Conservation (phyloP, 2,113 vertebrate species). For the Hippocampus zosterae region DNA sequence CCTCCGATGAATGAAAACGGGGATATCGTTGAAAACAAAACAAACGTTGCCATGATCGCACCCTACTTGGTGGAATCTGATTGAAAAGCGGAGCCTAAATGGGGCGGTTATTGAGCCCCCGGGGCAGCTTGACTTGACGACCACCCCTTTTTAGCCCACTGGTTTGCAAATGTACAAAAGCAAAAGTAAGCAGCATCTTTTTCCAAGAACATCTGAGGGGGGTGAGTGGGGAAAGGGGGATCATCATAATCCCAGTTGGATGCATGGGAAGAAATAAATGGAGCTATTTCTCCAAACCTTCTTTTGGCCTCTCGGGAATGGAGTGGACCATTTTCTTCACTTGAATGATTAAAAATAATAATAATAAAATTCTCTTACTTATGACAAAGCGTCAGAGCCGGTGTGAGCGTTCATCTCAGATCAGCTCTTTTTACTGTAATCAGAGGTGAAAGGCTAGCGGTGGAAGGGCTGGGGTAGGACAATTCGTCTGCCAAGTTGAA, state of each 20-base stretch:
- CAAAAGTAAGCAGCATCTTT: constrained; percentile 32
- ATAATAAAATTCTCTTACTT: constrained; percentile 46
- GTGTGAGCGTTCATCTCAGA: constrained; percentile 57
- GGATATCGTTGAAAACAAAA: constrained; percentile 55
- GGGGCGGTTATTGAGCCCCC: constrained; percentile 52
- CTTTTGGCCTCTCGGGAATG: constrained; percentile 36
- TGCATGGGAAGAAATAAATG: constrained; percentile 18
- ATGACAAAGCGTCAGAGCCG: constrained; percentile 56
- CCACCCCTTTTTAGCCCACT: constrained; percentile 42
- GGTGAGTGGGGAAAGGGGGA: constrained; percentile 28
- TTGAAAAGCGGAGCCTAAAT: constrained; percentile 51
- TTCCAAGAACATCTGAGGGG: constrained; percentile 29
- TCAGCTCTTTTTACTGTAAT: constrained; percentile 53
- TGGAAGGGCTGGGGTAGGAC: constrained; percentile 28
- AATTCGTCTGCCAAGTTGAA: constrained; percentile 55
- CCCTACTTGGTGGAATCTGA: constrained; percentile 65
- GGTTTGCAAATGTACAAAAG: constrained; percentile 45
- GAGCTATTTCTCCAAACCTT: constrained; percentile 35
- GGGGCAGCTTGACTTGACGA: constrained; percentile 44
- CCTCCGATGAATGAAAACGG: constrained; percentile 60
- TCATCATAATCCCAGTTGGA: constrained; percentile 53
- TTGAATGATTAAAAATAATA: constrained; percentile 42
- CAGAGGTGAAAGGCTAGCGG: constrained; percentile 28
- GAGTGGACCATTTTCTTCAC: constrained; percentile 42
- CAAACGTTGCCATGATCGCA: constrained; percentile 57